phyloP scores from a whole-genome alignment of 2,113 vertebrate species.

The Silurus glanis region DNA sequence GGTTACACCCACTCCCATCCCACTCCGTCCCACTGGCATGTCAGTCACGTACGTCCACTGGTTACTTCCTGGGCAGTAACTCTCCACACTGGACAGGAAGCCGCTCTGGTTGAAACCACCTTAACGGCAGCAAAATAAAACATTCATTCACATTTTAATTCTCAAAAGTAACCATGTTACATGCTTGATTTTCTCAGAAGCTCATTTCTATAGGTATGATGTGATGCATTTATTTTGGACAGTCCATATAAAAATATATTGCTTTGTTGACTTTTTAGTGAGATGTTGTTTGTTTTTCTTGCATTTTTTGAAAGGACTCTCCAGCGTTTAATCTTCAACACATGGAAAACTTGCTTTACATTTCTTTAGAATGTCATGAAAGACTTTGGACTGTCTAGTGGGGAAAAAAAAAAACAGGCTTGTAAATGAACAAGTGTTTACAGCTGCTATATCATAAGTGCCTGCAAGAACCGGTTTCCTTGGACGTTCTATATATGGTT shows the following conservation, averaged over 20 bases:
- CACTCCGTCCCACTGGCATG: slow-evolving; percentile 75
- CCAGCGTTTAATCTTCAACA: too few relatives aligned
- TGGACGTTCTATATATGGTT: neutral
- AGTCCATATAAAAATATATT: too few relatives aligned
- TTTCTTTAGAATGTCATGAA: neutral
- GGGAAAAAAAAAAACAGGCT: neutral
- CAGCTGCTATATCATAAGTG: neutral
- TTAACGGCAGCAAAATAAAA: slow-evolving; percentile 39
- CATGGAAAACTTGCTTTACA: neutral
- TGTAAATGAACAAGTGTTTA: neutral
- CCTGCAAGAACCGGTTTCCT: neutral
- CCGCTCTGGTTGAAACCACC: slow-evolving; percentile 79
- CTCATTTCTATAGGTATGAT: neutral
- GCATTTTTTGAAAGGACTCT: neutral
- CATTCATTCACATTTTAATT: neutral
- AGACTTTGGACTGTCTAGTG: neutral
- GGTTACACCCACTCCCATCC: slow-evolving; percentile 79
- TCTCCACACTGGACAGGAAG: slow-evolving; percentile 76
- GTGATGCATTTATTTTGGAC: too few relatives aligned
- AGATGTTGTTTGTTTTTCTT: neutral
- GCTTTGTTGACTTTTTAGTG: neutral
- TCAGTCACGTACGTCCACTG: slow-evolving; percentile 70
- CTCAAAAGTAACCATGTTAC: neutral
- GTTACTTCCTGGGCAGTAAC: slow-evolving; percentile 71
- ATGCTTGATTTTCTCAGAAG: neutral